Conservation (phyloP, 2,797 vertebrate genomes). For the Lagorchestes hirsutus region DNA sequence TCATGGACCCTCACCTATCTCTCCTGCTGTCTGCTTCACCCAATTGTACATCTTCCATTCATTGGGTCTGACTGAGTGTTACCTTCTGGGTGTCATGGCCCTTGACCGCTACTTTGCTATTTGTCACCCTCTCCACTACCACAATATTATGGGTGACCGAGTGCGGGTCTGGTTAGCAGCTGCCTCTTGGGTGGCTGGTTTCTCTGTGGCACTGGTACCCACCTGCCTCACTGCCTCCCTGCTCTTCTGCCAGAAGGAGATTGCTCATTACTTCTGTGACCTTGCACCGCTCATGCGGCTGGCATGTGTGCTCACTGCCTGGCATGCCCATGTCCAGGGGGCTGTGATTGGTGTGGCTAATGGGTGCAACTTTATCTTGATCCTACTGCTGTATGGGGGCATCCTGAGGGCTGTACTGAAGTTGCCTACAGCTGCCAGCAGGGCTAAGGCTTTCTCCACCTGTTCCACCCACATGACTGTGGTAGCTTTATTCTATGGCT, state of each 20-base stretch:
- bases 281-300: slow-evolving; percentile 66
- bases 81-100: slow-evolving; percentile 74
- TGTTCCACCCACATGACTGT: slow-evolving; percentile 65
- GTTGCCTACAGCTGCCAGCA: slow-evolving; percentile 56
- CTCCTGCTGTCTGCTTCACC: slow-evolving; percentile 53
- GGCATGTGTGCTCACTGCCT: slow-evolving; percentile 59
- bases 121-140: slow-evolving; percentile 73
- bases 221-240: slow-evolving; percentile 62
- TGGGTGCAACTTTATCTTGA: slow-evolving; percentile 51
- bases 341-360: slow-evolving; percentile 61
- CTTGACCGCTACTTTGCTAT: slow-evolving; percentile 78
- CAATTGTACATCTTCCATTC: slow-evolving; percentile 76
- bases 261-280: slow-evolving; percentile 80
- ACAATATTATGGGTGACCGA: slow-evolving; percentile 61
- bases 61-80: slow-evolving; percentile 76
- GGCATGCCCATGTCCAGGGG: slow-evolving; percentile 45
- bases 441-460: slow-evolving; percentile 70
- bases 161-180: slow-evolving; percentile 41
- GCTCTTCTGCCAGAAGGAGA: slow-evolving; percentile 63
- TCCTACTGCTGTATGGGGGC: slow-evolving; percentile 56
- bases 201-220: slow-evolving; percentile 66
- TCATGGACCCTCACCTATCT: background rate
- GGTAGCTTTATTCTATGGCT: slow-evolving; percentile 65
- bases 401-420: slow-evolving; percentile 58
- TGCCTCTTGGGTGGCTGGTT: slow-evolving; percentile 64